phyloP scores from a whole-genome alignment of 2,797 vertebrate species.

The Bryconaethiops microstoma region DNA sequence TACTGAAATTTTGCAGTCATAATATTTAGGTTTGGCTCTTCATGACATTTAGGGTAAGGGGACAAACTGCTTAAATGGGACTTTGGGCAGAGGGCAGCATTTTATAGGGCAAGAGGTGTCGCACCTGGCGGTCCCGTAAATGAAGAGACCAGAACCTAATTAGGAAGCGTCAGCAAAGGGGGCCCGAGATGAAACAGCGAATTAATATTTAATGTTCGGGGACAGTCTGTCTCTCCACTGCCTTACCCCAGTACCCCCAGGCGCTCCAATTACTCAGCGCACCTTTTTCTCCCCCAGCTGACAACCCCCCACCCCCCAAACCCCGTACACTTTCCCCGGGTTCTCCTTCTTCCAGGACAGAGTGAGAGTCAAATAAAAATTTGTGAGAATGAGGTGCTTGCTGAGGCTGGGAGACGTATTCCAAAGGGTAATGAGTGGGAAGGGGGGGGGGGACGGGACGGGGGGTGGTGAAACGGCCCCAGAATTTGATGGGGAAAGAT shows the following conservation, averaged over 20 bases:
- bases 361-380: slow-evolving; percentile 44
- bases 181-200: slow-evolving; percentile 73
- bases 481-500: slow-evolving; percentile 29
- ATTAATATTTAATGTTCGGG: slow-evolving; percentile 85
- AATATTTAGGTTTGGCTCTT: too few species aligned
- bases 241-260: slow-evolving; percentile 61
- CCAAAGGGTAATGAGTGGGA: slow-evolving; percentile 55
- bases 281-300: slow-evolving; percentile 56
- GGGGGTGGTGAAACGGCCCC: background rate
- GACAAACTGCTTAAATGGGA: too few species aligned
- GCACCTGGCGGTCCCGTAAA: slow-evolving; percentile 47
- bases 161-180: slow-evolving; percentile 75
- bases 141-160: slow-evolving; percentile 70
- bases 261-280: slow-evolving; percentile 75
- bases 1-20: too few species aligned
- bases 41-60: too few species aligned
- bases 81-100: too few species aligned
- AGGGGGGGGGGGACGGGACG: slow-evolving; percentile 42
- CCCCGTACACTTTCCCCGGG: slow-evolving; percentile 31
- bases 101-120: background rate
- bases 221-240: slow-evolving; percentile 49
- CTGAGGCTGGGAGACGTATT: background rate
- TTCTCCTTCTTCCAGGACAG: slow-evolving; percentile 58
- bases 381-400: slow-evolving; percentile 1
- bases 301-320: background rate